Conservation (phyloP, 2,797 vertebrate genomes). For the Smutsia temminckii region DNA sequence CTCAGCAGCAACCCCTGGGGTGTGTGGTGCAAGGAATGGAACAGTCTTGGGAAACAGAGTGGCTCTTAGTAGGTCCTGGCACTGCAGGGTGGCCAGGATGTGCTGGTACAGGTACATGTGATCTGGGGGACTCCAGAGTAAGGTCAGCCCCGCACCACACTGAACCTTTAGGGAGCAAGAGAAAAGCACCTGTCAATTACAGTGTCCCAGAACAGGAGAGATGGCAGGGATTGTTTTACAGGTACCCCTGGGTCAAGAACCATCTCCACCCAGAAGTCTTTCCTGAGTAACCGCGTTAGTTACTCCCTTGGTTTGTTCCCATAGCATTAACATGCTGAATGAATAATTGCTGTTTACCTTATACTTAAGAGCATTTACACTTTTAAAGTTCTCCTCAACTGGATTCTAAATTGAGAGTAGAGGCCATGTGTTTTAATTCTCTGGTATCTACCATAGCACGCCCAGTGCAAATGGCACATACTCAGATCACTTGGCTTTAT, state of each 20-base stretch:
- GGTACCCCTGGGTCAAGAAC: conserved; percentile 4
- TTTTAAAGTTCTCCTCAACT: conserved; percentile 5
- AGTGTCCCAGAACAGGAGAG: neutral
- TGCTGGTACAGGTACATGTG: conserved; percentile 98
- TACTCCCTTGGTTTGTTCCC: neutral
- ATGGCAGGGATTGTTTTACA: neutral
- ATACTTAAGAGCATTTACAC: neutral
- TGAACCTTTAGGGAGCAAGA: conserved; percentile 81
- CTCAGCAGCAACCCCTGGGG: neutral
- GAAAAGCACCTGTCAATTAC: conserved; percentile 18
- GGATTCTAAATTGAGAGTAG: neutral
- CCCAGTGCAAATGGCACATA: neutral
- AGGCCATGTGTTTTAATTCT: neutral
- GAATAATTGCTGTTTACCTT: neutral
- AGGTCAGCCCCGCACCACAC: conserved; percentile 87
- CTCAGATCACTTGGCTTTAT: conserved; percentile 28
- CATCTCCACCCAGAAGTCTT: neutral
- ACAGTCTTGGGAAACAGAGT: conserved; percentile 66
- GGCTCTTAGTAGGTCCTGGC: conserved; percentile 84
- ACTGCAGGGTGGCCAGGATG: conserved; percentile 87
- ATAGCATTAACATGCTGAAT: neutral
- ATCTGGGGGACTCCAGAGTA: conserved; percentile 93
- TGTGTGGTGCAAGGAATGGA: neutral
- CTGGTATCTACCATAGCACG: conserved; percentile 1
- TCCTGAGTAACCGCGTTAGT: conserved; percentile 31